Conservation (phyloP, 1,140 invertebrate genomes). For the Drosophila quadrilineata region DNA sequence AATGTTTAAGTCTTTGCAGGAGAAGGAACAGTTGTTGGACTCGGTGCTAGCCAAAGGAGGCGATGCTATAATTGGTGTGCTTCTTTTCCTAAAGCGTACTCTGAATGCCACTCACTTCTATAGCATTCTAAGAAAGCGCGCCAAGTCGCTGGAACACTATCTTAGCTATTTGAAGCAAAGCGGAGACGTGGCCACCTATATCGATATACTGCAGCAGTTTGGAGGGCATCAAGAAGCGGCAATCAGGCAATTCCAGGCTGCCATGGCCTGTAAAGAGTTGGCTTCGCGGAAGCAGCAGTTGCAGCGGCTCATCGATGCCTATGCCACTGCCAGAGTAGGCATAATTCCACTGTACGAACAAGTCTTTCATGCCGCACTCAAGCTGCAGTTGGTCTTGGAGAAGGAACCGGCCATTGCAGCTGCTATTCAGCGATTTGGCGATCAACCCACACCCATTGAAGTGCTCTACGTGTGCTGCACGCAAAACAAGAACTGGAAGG, state of each 20-base stretch:
- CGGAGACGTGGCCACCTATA: constrained; percentile 81
- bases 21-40: constrained; percentile 84
- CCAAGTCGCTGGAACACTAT: constrained; percentile 83
- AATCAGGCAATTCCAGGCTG: constrained; percentile 83
- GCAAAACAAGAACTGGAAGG: constrained; percentile 76
- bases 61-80: constrained; percentile 83
- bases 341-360: constrained; percentile 63
- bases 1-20: constrained; percentile 82
- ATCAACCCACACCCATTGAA: constrained; percentile 60
- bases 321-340: constrained; percentile 57
- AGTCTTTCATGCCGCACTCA: constrained; percentile 55
- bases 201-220: constrained; percentile 83
- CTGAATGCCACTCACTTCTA: constrained; percentile 83
- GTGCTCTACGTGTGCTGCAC: constrained; percentile 68
- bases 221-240: constrained; percentile 83
- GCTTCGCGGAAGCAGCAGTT: constrained; percentile 52
- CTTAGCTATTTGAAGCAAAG: constrained; percentile 83
- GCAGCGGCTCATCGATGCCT: constrained; percentile 54
- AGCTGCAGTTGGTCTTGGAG: constrained; percentile 59
- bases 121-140: constrained; percentile 82
- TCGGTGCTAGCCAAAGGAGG: constrained; percentile 83
- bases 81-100: constrained; percentile 83
- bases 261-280: constrained; percentile 45
- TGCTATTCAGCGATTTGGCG: constrained; percentile 19
- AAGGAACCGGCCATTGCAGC: constrained; percentile 30